Conservation (phyloP, 2,797 vertebrate species). For the Chloroceryle inda region DNA sequence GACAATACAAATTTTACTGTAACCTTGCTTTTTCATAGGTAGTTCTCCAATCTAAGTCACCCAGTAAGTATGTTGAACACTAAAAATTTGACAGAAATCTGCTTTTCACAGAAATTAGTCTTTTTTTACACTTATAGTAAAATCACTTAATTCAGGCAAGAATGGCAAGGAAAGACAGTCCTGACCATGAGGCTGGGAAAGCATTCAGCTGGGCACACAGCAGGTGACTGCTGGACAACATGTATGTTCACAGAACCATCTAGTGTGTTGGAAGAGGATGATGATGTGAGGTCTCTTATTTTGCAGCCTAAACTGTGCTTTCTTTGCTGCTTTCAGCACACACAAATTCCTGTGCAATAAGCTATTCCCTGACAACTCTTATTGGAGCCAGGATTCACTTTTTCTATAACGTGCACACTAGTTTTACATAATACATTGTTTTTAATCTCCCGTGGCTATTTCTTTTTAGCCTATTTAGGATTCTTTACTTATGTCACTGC, state of each 20-base stretch:
- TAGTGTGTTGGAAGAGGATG: neutral
- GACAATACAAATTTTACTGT: neutral
- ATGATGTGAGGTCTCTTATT: neutral
- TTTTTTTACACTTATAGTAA: neutral
- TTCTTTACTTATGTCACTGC: neutral
- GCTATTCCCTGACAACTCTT: neutral
- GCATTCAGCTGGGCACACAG: neutral
- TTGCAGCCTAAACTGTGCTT: neutral
- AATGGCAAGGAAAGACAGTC: neutral
- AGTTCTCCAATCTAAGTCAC: neutral
- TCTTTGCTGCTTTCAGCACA: neutral
- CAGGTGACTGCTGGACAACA: neutral
- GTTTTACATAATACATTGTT: neutral
- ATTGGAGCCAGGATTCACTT: neutral
- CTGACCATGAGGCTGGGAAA: neutral
- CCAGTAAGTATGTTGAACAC: neutral
- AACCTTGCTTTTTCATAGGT: neutral
- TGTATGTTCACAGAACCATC: neutral
- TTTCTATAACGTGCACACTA: neutral
- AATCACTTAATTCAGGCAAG: neutral
- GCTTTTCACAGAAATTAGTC: neutral
- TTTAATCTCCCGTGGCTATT: conserved; percentile 15
- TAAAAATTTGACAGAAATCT: neutral
- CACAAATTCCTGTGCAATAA: neutral
- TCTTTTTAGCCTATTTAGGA: neutral